Evolutionary conservation across 2,113 vertebrate genomes (phyloP).

Genomic region (Scopus umbretta): DNA sequence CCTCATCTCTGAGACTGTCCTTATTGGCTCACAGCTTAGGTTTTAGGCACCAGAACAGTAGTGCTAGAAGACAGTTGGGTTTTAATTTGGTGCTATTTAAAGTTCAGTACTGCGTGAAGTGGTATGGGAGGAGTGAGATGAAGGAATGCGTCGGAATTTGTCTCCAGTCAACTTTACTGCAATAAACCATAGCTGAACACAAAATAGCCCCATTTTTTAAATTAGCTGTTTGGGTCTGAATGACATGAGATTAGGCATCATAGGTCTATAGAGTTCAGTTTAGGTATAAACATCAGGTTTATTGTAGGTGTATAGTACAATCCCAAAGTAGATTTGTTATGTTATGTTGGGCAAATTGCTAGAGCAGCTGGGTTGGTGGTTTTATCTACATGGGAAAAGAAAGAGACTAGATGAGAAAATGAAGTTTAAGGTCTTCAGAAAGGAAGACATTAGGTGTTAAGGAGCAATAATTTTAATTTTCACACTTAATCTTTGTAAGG

Average conservation of each 20-base stretch:
- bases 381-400: not conserved
- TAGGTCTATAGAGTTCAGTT: not conserved
- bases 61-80: not conserved
- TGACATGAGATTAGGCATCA: not conserved
- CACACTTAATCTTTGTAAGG: not conserved
- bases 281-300: not conserved
- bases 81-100: not conserved
- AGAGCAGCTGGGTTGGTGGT: not conserved
- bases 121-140: not conserved
- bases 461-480: not conserved
- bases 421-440: not conserved
- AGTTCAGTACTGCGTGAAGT: not conserved
- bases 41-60: not conserved
- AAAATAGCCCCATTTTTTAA: not conserved
- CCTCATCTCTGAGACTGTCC: not conserved
- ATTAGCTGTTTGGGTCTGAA: not conserved
- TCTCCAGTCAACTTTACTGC: not conserved
- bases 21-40: not conserved
- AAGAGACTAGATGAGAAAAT: not conserved
- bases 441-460: not conserved
- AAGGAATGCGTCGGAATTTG: not conserved
- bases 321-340: not conserved
- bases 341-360: not conserved
- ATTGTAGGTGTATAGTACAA: not conserved
- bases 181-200: not conserved